A percentile compares a stretch with the other conserved stretches of the same genome.
Evolutionary conservation across 2,113 vertebrate species (phyloP).

Genomic region (Halichoerus grypus): DNA sequence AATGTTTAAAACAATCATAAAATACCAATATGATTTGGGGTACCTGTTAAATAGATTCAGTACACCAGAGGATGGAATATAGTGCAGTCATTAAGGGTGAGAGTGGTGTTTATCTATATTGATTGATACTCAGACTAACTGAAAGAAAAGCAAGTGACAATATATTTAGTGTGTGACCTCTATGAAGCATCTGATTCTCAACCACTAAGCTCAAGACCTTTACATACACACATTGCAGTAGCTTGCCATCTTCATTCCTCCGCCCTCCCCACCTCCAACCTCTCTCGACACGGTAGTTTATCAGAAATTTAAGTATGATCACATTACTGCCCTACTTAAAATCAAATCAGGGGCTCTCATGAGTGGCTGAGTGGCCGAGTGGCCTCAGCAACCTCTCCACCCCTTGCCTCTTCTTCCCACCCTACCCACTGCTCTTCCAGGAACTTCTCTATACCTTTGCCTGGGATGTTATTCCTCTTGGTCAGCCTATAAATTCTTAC

Average conservation of each 20-base stretch:
- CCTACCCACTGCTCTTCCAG: neutral
- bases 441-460: neutral
- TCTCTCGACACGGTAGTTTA: neutral
- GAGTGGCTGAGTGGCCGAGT: no score
- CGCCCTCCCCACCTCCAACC: no score
- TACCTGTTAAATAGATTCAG: neutral
- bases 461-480: neutral
- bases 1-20: neutral
- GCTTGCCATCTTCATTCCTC: neutral
- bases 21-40: neutral
- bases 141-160: neutral
- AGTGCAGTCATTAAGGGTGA: neutral
- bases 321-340: neutral
- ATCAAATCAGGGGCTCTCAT: neutral
- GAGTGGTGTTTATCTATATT: neutral
- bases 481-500: neutral
- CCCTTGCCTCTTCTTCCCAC: rapidly evolving
- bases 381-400: neutral
- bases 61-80: neutral
- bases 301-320: neutral
- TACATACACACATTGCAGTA: no score
- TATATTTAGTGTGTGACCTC: neutral
- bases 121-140: neutral
- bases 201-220: neutral
- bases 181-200: neutral